Evolutionary conservation across 2,113 vertebrate species (phyloP), one percentile per base, ranked within the genome.

Genomic region (Gallinago jamesoni): DNA sequence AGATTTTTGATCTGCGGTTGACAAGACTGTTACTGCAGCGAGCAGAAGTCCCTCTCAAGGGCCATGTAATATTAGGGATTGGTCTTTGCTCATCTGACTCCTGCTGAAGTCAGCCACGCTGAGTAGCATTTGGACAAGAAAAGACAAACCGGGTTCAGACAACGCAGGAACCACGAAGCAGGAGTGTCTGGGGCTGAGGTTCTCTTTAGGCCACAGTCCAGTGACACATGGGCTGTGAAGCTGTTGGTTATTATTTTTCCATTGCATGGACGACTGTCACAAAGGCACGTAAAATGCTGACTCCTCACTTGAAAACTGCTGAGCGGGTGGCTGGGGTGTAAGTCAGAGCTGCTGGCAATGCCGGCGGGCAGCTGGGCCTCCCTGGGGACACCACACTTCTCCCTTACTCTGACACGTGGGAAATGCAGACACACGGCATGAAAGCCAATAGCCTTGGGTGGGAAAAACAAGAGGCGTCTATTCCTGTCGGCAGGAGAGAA

Each of bases 101-200:
- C 60, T 73, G 67, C 43, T 1, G 1, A 73, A 78, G 59, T 17
- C 45, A 45, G 66, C 16, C n/a, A 57, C 59, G 15, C 18, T 0
- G 1, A 53, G 30, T 0, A 62, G 28, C 31, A 7, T 9, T 66
- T 0, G 0, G 59, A 35, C 31, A 50, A 33, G 41, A 84, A 45
- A 73, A 76, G 24, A 47, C 55, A 67, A 70, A 45, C 5, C 14
- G 22, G 19, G 31, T 41, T 83, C 0, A 0, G 50, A 21, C 0
- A 80, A 73, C 0, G 22, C 47, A 76, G 66, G 41, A 87, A 21
- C 59, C 73, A 43, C 0, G 3, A 63, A 81, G 60, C 47, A 59
- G 69, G 24, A 86, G 5, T 2, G 22, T 25, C 35, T 68, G 24
- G 47, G 22, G 47, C 59, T 84, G 57, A 62, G 56, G 55, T 12